Evolutionary conservation across 2,888 invertebrate genomes (phyloP), one percentile per base, ranked within the genome.

Genomic region (Erannis defoliaria): DNA sequence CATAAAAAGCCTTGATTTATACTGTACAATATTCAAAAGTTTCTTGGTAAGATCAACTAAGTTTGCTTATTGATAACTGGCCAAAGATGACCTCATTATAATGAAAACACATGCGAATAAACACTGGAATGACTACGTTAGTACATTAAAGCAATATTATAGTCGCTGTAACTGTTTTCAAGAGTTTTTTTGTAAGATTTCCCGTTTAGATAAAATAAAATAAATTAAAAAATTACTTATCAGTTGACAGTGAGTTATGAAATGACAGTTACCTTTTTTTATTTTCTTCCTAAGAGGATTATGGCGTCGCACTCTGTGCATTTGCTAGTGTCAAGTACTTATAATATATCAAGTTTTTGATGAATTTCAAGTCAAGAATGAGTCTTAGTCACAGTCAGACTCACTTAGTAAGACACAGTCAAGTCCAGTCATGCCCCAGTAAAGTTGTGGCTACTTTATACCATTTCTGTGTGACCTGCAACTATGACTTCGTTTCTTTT

Each of bases 1-100:
- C 74, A 68, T 67, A 76, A 73, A 72, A 77, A 76, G 58, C 64
- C 67, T 76, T 70, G 72, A 65, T 74, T 77, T 73, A 75, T 65
- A 85, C 82, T 86, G 74, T 60, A 75, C 66, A 72, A 73, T 63
- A 63, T 67, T 74, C 50, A 64, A 64, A 76, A 72, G 68, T 55
- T 73, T 62, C 66, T 65, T 65, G 55, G 57, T 73, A 67, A 67
- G 61, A 74, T 71, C 64, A 71, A 67, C 70, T 64, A 73, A 79
- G 86, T 89, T 89, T 89, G 80, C 83, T 81, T 85, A 81, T 62
- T 73, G 88, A 86, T 89, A 88, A 84, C 78, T 71, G 72, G 72
- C 64, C 75, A 77, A 74, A 64, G 73, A 74, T 86, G 85, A 85
- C 80, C 83, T 86, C 85, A 85, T 86, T 82, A 75, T 73, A 77